Conservation (phyloP, 2,113 vertebrate species). For the Callionymus lyra region DNA sequence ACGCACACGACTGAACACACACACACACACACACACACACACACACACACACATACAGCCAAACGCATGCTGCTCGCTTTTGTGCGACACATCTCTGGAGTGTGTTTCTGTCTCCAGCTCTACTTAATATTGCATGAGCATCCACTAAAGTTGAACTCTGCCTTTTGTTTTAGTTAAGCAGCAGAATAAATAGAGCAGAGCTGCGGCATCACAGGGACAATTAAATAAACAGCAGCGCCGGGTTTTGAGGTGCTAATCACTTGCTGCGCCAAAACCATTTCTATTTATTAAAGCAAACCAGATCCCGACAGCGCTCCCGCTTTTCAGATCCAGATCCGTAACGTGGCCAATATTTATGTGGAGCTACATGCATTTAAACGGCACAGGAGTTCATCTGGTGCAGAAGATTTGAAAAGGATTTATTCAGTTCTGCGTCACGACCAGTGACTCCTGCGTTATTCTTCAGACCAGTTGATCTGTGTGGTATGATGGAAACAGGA, state of each 20-base stretch:
- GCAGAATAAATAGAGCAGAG: conserved; percentile 64
- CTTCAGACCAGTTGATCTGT: conserved; percentile 49
- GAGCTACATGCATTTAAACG: conserved; percentile 31
- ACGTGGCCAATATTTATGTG: conserved; percentile 1
- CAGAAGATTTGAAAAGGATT: conserved; percentile 54
- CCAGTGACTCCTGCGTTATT: conserved; percentile 38
- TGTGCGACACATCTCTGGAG: conserved; percentile 44
- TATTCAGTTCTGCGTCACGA: conserved; percentile 47
- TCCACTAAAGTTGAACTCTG: conserved; percentile 56
- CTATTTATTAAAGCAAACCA: conserved; percentile 51
- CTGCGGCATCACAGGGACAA: conserved; percentile 61
- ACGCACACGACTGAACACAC: conserved; percentile 32
- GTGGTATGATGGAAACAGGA: conserved; percentile 7
- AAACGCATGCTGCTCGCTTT: conserved; percentile 23
- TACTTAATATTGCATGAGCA: conserved; percentile 67
- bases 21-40: conserved; percentile 6
- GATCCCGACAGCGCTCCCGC: conserved; percentile 19
- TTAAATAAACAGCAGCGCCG: conserved; percentile 59
- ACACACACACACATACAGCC: conserved; percentile 32
- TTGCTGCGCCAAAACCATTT: conserved; percentile 43
- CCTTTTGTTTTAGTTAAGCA: conserved; percentile 62
- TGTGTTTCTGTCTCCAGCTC: conserved; percentile 47
- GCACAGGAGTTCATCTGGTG: conserved; percentile 42
- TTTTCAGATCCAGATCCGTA: too few species aligned
- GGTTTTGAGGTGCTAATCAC: conserved; percentile 54